Conservation (phyloP, 2,797 vertebrate species). For the Chiloscyllium punctatum region DNA sequence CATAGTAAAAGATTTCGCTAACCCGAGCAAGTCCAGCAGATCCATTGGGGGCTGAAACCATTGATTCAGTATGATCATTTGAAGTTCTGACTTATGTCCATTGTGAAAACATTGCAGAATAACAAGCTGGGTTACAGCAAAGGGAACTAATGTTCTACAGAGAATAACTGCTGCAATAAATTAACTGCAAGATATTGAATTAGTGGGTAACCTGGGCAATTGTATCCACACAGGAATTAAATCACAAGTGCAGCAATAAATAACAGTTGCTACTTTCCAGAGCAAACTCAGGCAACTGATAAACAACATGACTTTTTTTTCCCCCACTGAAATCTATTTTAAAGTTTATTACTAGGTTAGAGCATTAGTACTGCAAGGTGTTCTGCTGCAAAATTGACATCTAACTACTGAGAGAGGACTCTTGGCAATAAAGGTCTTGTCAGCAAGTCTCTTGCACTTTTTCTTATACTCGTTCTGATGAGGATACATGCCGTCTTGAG, state of each 20-base stretch:
- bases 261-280: background rate
- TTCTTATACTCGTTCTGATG: conserved; percentile 2
- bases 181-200: conserved; percentile 29
- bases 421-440: conserved; percentile 11
- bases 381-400: conserved; percentile 28
- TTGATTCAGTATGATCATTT: background rate
- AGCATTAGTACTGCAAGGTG: conserved; percentile 2
- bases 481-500: background rate
- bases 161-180: background rate
- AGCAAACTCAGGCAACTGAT: background rate
- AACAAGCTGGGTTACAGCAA: background rate
- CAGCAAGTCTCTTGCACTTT: conserved; percentile 26
- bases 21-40: background rate
- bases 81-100: background rate
- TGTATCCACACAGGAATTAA: conserved; percentile 14
- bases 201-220: conserved; percentile 33
- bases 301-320: background rate
- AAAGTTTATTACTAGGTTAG: conserved; percentile 29
- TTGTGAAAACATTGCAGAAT: background rate
- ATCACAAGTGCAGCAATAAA: conserved; percentile 22
- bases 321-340: background rate
- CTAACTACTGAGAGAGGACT: conserved; percentile 15
- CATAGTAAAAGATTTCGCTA: background rate
- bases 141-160: background rate
- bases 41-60: background rate